Conservation (phyloP, 2,797 vertebrate species). For the Moxostoma hubbsi region DNA sequence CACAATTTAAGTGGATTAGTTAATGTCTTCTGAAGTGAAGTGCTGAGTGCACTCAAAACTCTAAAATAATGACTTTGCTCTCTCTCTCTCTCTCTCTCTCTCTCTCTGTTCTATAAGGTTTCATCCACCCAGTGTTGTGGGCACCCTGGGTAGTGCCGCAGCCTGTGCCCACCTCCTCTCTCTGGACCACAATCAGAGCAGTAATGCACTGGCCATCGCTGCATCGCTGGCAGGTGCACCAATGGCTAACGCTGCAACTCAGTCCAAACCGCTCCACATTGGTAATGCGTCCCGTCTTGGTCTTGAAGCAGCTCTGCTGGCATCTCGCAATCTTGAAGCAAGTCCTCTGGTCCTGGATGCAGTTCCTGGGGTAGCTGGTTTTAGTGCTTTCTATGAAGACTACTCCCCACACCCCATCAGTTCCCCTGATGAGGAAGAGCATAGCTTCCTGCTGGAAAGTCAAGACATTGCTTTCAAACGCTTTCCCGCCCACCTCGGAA, state of each 20-base stretch:
- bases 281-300: slow-evolving; percentile 87
- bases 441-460: slow-evolving; percentile 82
- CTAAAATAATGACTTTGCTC: background rate
- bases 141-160: slow-evolving; percentile 87
- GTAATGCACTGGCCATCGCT: slow-evolving; percentile 85
- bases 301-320: slow-evolving; percentile 86
- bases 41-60: no score
- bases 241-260: slow-evolving; percentile 91
- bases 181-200: slow-evolving; percentile 73
- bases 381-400: slow-evolving; percentile 84
- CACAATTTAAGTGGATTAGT: no score
- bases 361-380: slow-evolving; percentile 82
- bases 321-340: slow-evolving; percentile 83
- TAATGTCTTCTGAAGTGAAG: no score
- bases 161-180: slow-evolving; percentile 84
- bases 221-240: slow-evolving; percentile 87
- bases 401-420: slow-evolving; percentile 77
- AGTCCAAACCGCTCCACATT: slow-evolving; percentile 86
- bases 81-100: background rate
- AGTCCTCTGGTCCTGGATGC: slow-evolving; percentile 82
- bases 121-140: slow-evolving; percentile 88
- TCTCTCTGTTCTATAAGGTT: slow-evolving; percentile 74
- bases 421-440: slow-evolving; percentile 58
- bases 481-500: slow-evolving; percentile 88
- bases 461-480: slow-evolving; percentile 89